A percentile compares a stretch with the other conserved stretches of the same genome.
Evolutionary conservation across 2,888 invertebrate genomes (phyloP).

Genomic region (Drosophila nr. medialis): DNA sequence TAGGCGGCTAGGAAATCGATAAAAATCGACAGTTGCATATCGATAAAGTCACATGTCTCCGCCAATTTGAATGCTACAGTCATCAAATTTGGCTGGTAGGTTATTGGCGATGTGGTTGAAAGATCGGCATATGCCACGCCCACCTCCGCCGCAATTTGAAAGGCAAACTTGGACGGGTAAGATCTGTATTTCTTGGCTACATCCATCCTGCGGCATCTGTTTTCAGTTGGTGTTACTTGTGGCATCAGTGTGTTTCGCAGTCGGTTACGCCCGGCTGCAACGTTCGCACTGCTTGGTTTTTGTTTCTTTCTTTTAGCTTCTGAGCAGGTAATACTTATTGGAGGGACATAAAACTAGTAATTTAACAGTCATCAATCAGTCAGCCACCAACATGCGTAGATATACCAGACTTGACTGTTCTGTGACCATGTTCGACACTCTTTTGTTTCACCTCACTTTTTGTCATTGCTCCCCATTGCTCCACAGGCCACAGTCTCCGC

Average conservation of each 20-base stretch:
- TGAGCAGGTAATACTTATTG: not conserved
- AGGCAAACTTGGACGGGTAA: not conserved
- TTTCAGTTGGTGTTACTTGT: not conserved
- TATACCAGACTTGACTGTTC: not conserved
- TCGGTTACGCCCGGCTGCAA: not conserved
- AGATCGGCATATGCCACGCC: not conserved
- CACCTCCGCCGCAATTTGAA: not conserved
- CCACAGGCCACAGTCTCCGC: not conserved
- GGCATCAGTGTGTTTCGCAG: not conserved
- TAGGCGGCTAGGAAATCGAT: not conserved
- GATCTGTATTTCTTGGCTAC: not conserved
- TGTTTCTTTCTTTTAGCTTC: not conserved
- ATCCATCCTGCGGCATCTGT: not conserved
- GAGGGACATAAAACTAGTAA: slow-evolving; percentile 1
- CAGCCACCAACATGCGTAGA: not conserved
- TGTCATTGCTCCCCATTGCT: not conserved
- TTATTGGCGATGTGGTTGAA: not conserved
- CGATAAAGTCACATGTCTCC: not conserved
- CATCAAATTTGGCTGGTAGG: not conserved
- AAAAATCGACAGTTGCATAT: not conserved
- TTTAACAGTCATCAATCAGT: slow-evolving; percentile 2
- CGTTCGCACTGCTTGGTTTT: not conserved
- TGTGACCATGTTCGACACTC: slow-evolving; percentile 1
- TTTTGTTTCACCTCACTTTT: not conserved
- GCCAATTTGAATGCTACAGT: not conserved